phyloP scores from a whole-genome alignment of 2,797 vertebrate species.

The Graptemys geographica region DNA sequence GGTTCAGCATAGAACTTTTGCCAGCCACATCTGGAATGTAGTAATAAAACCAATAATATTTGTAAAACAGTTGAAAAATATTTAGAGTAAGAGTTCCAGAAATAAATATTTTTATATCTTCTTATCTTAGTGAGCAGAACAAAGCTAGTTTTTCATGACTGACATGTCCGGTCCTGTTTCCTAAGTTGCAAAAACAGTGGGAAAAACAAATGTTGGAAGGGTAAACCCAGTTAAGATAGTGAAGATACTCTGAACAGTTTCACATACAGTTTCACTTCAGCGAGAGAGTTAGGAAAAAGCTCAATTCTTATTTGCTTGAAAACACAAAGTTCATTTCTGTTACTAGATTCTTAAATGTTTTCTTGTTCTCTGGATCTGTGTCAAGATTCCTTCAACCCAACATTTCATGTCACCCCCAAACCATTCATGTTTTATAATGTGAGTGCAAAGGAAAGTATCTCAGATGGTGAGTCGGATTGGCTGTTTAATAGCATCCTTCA shows the following conservation, averaged over 20 bases:
- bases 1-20: fast-evolving
- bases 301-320: not conserved
- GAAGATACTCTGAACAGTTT: not conserved
- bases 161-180: not conserved
- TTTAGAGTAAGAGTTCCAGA: not conserved
- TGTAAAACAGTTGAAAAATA: not conserved
- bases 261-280: not conserved
- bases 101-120: not conserved
- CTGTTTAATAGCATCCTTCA: not conserved
- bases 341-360: not conserved
- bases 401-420: fast-evolving
- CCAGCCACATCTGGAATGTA: not conserved
- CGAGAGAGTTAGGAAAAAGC: not conserved
- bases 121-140: not conserved
- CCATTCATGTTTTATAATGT: not conserved
- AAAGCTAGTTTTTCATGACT: not conserved
- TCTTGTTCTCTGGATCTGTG: not conserved
- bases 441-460: not conserved
- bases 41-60: not conserved
- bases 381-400: not conserved
- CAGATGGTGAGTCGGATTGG: not conserved
- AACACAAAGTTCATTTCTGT: not conserved
- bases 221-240: not conserved
- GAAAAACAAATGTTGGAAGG: not conserved
- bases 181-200: not conserved